phyloP scores from a whole-genome alignment of 2,888 invertebrate species.

The Gnatocerus cornutus region DNA sequence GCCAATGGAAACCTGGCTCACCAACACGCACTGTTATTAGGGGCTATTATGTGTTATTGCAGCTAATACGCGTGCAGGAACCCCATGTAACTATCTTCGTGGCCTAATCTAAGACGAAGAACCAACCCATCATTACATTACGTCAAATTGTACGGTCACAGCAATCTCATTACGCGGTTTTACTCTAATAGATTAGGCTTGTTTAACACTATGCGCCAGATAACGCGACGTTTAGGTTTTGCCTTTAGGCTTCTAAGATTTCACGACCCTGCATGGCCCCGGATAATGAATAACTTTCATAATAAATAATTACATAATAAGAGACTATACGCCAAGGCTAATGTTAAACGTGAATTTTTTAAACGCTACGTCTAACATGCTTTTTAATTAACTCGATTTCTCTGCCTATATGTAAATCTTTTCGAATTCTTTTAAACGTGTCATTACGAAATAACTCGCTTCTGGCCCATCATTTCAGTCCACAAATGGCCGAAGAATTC shows the following conservation, averaged over 20 bases:
- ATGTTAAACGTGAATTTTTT: conserved; percentile 15
- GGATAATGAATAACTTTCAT: conserved; percentile 13
- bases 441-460: not conserved
- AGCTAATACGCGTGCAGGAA: conserved; percentile 69
- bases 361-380: conserved; percentile 4
- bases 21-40: conserved; percentile 71
- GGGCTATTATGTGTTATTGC: conserved; percentile 72
- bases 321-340: conserved; percentile 14
- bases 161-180: conserved; percentile 35
- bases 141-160: conserved; percentile 63
- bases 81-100: conserved; percentile 67
- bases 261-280: conserved; percentile 3
- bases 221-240: not conserved
- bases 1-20: conserved; percentile 67
- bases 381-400: conserved; percentile 14
- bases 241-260: conserved; percentile 5
- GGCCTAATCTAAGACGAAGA: conserved; percentile 65
- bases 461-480: not conserved
- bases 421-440: not conserved
- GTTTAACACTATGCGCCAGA: conserved; percentile 29
- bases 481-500: too few species aligned
- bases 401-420: conserved; percentile 1
- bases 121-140: conserved; percentile 68
- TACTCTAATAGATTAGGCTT: conserved; percentile 19
- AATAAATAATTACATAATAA: conserved; percentile 41